A percentile compares a stretch with the other conserved stretches of the same genome.
Conservation (phyloP, 2,888 invertebrate species). For the Pristionchus fissidentatus region DNA sequence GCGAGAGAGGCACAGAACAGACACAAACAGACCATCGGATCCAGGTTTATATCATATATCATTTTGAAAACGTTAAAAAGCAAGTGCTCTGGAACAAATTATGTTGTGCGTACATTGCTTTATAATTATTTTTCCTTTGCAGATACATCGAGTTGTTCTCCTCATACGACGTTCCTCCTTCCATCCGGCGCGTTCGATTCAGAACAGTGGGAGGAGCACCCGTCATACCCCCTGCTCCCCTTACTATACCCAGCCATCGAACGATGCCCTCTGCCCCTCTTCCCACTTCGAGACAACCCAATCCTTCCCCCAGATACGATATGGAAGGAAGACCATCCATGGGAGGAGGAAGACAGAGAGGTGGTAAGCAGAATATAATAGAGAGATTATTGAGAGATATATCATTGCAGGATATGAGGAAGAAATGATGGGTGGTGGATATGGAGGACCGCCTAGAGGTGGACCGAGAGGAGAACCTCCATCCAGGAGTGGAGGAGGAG, state of each 20-base stretch:
- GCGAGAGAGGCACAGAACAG: slow-evolving; percentile 59
- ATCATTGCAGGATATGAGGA: slow-evolving; percentile 27
- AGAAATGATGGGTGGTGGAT: neutral
- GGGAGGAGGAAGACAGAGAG: slow-evolving; percentile 35
- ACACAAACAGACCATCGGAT: slow-evolving; percentile 66
- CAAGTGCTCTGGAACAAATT: too few species aligned
- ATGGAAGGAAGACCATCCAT: neutral
- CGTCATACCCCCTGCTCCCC: slow-evolving; percentile 48
- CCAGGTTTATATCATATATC: slow-evolving; percentile 79
- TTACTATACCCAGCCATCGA: slow-evolving; percentile 50
- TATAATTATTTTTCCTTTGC: too few species aligned
- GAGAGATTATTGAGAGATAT: neutral
- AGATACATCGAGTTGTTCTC: slow-evolving; percentile 88
- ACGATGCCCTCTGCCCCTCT: slow-evolving; percentile 22
- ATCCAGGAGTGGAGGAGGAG: neutral
- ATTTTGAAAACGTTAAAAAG: neutral
- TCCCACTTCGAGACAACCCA: neutral
- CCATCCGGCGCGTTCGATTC: slow-evolving; percentile 59
- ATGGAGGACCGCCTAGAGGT: neutral
- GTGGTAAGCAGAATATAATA: neutral
- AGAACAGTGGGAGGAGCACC: slow-evolving; percentile 53
- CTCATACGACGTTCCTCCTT: slow-evolving; percentile 55
- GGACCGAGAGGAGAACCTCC: slow-evolving; percentile 4
- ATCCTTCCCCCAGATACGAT: neutral
- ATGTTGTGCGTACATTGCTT: neutral